phyloP scores from a whole-genome alignment of 2,888 invertebrate genomes.

The Ochropacha duplaris region DNA sequence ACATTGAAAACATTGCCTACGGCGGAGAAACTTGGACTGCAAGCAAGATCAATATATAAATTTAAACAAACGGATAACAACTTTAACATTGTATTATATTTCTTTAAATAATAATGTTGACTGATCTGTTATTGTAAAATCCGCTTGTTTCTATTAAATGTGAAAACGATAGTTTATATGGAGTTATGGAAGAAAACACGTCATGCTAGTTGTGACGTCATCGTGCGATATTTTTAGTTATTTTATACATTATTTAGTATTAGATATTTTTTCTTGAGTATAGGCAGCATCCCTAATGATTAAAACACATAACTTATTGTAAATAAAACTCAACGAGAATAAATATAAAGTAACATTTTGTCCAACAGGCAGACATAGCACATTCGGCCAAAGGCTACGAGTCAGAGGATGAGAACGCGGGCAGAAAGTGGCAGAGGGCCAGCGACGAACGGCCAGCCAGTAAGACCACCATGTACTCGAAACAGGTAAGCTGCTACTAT shows the following conservation, averaged over 20 bases:
- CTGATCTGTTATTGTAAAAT: too few species aligned
- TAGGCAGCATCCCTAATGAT: too few species aligned
- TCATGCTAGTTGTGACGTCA: too few species aligned
- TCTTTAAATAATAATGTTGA: neutral
- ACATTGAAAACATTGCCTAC: neutral
- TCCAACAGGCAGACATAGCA: slow-evolving; percentile 85
- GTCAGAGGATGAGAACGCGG: slow-evolving; percentile 91
- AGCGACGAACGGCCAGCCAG: slow-evolving; percentile 81
- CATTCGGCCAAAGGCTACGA: slow-evolving; percentile 89
- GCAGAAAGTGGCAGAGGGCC: slow-evolving; percentile 85
- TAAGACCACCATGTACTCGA: slow-evolving; percentile 88
- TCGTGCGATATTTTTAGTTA: too few species aligned
- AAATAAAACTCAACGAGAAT: neutral
- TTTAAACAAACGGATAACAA: neutral
- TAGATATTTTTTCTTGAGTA: too few species aligned
- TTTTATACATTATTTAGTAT: too few species aligned
- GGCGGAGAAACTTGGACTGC: neutral
- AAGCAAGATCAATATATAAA: too few species aligned
- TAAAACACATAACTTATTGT: neutral
- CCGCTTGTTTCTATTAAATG: too few species aligned
- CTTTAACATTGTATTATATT: too few species aligned
- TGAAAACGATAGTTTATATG: too few species aligned
- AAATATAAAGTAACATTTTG: slow-evolving; percentile 6
- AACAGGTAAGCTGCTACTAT: slow-evolving; percentile 77
- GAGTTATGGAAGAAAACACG: too few species aligned